These are phyloP conservation scores for Macrochelys suwanniensis DNA, from an alignment of 2,797 vertebrate genomes.

Conservation along the genomic window DNA sequence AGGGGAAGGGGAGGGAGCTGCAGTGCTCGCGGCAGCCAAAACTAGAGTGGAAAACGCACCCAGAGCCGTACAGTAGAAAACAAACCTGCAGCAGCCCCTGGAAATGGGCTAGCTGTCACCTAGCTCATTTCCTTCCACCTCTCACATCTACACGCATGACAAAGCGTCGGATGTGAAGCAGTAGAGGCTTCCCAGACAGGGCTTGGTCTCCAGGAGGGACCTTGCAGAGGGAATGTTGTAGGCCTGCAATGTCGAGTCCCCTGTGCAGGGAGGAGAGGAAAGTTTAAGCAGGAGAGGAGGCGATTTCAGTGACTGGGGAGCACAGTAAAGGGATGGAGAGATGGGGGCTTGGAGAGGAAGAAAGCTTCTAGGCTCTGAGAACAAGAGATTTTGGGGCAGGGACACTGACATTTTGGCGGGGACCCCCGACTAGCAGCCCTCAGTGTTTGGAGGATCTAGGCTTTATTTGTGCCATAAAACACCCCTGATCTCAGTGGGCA, in stretches of 20 bases:
- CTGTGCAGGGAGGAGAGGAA: neutral
- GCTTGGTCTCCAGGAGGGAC: neutral
- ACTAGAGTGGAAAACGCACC: neutral
- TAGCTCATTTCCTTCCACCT: neutral
- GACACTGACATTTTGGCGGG: neutral
- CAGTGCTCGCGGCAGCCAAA: neutral
- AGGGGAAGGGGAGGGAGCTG: neutral
- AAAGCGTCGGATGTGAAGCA: neutral
- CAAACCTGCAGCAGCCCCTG: neutral
- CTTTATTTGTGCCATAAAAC: neutral
- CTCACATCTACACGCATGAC: neutral
- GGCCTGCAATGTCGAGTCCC: neutral
- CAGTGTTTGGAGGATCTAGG: neutral
- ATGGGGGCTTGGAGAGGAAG: neutral
- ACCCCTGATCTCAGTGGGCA: neutral
- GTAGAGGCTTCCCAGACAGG: neutral
- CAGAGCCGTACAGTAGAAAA: neutral
- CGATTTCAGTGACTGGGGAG: neutral
- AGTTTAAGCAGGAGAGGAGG: neutral
- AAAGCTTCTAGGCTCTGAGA: neutral
- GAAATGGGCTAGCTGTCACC: neutral
- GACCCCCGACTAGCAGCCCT: neutral
- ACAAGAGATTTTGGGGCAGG: neutral
- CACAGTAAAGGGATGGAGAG: neutral
- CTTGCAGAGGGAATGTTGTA: neutral